Base-by-base conservation (phyloP, 2,888 invertebrate species). In the Drosophila prolongata region DNA sequence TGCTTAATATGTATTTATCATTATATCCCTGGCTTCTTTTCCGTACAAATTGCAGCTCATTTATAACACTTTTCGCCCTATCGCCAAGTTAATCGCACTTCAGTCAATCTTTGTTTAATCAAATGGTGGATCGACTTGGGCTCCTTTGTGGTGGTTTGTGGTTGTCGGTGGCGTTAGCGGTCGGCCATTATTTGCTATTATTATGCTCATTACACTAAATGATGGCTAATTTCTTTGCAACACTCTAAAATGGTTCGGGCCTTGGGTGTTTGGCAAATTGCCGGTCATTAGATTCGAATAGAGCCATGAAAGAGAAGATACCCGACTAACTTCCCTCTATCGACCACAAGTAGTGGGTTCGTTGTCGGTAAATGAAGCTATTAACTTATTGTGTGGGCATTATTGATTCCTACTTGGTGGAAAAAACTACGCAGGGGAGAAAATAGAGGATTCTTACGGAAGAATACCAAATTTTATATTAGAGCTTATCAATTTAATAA, bases 61-160 rank as follows among this genome's bases (percentile, higher is more conserved):
- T 85, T 80, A 79, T 85, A 82, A 87, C 87, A 87, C 79, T 82
- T 80, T 75, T 35, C 42, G 42, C 38, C 40, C 53, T 47, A 69
- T 53, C 46, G 35, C 65, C 53, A 81, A 86, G 83, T 83, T 86
- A 86, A 83, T 83, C 73, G 83, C 74, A 81, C 77, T 85, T 76
- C 78, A 84, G 75, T 87, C 82, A 87, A 82, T 86, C 79, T 82
- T 87, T 80, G 84, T 69, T 83, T 86, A 83, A 81, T 86, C 83
- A 68, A 68, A 70, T 66, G 46, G 10, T 37, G 59, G 40, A 54
- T 60, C 53, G 47, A 34, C 37, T 35, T 30, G 46, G 53, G 40
- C 37, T 27, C 34, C 58, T 19, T 49, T 43, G 46, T 49, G 14
- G 35, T 47, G 47, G 10, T 52, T 49, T 38, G 40, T 27, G 50